Evolutionary conservation across 2,113 vertebrate species (phyloP).

Genomic region (Pelmatolapia mariae): DNA sequence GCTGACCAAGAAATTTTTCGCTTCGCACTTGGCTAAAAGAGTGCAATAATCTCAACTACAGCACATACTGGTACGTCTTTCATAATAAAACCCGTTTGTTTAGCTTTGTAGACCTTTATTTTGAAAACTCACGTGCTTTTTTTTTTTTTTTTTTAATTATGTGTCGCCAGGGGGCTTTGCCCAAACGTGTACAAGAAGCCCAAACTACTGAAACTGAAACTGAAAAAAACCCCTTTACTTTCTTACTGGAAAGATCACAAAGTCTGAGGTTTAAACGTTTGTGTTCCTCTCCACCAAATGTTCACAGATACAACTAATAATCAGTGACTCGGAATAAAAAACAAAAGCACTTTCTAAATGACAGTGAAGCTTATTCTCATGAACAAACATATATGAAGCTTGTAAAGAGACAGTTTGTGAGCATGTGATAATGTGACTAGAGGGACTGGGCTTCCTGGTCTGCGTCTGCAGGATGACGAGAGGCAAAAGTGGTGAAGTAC

Average conservation of each 20-base stretch:
- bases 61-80: neutral
- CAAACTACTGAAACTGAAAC: neutral
- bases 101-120: neutral
- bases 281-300: neutral
- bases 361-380: neutral
- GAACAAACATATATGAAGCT: neutral
- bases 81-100: neutral
- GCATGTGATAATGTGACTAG: neutral
- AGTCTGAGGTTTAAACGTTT: neutral
- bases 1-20: neutral
- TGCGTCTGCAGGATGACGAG: neutral
- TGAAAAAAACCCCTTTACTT: rapidly evolving
- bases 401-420: neutral
- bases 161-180: neutral
- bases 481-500: conserved; percentile 76
- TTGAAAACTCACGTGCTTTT: neutral
- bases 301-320: neutral
- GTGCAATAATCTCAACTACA: neutral
- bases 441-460: neutral
- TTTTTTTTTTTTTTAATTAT: neutral
- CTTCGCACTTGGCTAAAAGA: neutral
- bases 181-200: neutral
- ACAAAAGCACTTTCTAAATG: neutral
- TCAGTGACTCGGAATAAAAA: neutral
- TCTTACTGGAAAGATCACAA: neutral